Percentiles rank a stretch among this genome's conserved stretches.
Conservation (phyloP, 2,797 vertebrate species). For the Aldrovandia affinis region DNA sequence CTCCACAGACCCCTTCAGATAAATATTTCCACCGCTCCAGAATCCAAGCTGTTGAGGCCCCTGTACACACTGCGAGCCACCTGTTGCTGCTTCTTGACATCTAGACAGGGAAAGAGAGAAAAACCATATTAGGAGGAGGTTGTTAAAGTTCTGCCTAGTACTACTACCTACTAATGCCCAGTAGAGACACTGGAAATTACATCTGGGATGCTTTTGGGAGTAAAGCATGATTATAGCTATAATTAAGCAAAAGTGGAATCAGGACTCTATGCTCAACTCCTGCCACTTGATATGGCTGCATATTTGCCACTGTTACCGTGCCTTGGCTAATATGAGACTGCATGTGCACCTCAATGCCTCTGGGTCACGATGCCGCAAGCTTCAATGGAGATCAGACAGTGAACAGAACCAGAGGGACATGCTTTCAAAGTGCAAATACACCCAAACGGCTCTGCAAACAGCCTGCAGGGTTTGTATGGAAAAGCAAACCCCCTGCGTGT, state of each 20-base stretch:
- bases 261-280: not conserved
- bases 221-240: not conserved
- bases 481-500: conserved; percentile 14
- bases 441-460: conserved; percentile 26
- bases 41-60: conserved; percentile 59
- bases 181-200: not conserved
- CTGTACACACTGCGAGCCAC: conserved; percentile 50
- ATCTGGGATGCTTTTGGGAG: not conserved
- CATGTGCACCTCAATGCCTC: not conserved
- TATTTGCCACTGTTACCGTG: not conserved
- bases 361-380: not conserved
- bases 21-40: conserved; percentile 76
- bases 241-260: not conserved
- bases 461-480: not conserved
- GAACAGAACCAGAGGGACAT: not conserved
- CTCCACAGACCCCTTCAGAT: conserved; percentile 59
- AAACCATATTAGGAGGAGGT: not conserved
- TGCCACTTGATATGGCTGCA: not conserved
- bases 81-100: conserved; percentile 48
- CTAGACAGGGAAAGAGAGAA: conserved; percentile 43
- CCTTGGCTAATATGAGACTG: conserved; percentile 12
- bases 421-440: not conserved
- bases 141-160: not conserved
- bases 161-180: not conserved
- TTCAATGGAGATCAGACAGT: not conserved